phyloP scores from a whole-genome alignment of 2,113 vertebrate genomes.

The Mungos mungo region DNA sequence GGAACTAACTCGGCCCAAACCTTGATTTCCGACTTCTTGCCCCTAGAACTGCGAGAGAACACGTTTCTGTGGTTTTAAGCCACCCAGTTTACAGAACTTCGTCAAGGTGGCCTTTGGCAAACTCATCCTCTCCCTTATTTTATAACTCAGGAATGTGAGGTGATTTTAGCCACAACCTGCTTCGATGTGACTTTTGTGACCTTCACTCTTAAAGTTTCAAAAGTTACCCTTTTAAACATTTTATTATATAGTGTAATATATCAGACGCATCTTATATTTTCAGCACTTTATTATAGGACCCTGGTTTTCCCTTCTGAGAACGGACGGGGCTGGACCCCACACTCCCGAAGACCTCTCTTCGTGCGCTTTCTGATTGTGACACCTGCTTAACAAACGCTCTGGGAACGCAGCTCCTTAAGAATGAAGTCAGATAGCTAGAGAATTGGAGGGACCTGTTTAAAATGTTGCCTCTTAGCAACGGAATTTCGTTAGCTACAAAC shows the following conservation, averaged over 20 bases:
- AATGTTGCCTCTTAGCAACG: background rate
- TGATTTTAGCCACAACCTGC: background rate
- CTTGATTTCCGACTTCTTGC: background rate
- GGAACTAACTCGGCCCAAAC: too few relatives aligned
- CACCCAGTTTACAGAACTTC: background rate
- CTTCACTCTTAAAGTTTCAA: background rate
- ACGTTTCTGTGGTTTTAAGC: background rate
- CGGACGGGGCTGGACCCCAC: background rate
- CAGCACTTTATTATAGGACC: background rate
- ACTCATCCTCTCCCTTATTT: background rate
- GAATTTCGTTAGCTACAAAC: background rate
- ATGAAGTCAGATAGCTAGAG: background rate
- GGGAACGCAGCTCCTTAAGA: background rate
- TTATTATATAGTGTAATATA: background rate
- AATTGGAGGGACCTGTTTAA: background rate
- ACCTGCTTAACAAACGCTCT: background rate
- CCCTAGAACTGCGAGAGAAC: background rate
- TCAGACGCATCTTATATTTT: background rate
- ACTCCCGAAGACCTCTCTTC: background rate
- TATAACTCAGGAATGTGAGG: background rate
- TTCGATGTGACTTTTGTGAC: background rate
- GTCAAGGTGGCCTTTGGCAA: background rate
- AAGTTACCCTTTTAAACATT: background rate
- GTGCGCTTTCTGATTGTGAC: background rate
- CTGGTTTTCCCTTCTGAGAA: slow-evolving; percentile 5